Evolutionary conservation across 2,113 vertebrate species (phyloP).

Genomic region (Cottus gobio): DNA sequence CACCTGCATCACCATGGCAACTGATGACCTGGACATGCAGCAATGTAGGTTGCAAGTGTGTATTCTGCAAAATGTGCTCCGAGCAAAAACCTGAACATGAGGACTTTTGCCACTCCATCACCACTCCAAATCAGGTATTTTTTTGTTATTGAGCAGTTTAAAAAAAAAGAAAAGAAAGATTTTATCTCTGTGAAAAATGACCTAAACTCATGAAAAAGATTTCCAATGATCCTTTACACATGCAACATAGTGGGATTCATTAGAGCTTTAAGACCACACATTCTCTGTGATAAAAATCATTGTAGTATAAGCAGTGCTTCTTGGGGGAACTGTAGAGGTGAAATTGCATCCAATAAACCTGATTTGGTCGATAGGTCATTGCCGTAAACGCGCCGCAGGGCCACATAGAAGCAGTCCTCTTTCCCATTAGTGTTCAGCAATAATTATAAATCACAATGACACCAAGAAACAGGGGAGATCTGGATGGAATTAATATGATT

Average conservation of each 20-base stretch:
- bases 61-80: background rate
- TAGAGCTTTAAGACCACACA: background rate
- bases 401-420: background rate
- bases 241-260: background rate
- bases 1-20: slow-evolving; percentile 48
- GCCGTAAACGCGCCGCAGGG: background rate
- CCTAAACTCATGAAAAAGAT: background rate
- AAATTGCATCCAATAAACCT: slow-evolving; percentile 11
- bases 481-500: background rate
- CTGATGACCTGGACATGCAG: slow-evolving; percentile 10
- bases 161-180: background rate
- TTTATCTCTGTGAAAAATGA: background rate
- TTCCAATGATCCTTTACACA: background rate
- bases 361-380: background rate
- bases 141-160: background rate
- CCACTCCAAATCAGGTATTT: background rate
- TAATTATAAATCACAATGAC: background rate
- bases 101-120: background rate
- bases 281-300: background rate
- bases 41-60: background rate
- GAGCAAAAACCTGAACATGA: background rate
- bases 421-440: background rate
- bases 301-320: background rate
- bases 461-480: slow-evolving; percentile 1
- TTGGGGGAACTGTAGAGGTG: background rate